Evolutionary conservation across 2,888 invertebrate species (phyloP), one percentile per base, ranked within the genome.

Genomic region (Malacosoma neustria): DNA sequence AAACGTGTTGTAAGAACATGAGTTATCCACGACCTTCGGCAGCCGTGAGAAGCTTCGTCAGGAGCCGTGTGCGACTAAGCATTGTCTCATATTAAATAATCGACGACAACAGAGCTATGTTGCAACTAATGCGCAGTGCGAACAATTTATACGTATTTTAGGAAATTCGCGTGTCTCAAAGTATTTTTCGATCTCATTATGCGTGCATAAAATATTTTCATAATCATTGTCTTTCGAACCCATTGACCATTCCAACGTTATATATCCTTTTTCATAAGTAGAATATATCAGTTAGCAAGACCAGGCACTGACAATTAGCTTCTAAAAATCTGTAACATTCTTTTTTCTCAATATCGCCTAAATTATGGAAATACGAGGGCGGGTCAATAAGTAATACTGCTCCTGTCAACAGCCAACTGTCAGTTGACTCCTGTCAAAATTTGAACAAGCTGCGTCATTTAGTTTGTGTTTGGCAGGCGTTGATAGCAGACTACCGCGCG

Each of bases 11-110:
- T 77, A 84, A 84, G 72, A 64, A 56, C 61, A 51, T 48, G 61
- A 72, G 70, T 71, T 79, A 79, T 75, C 72, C 71, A 60, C 76
- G 79, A 81, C 82, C 82, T 82, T 82, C 81, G 72, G 69, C 67
- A 65, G 64, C 67, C 84, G 84, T 82, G 82, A 77, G 82, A 82
- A 80, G 69, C 68, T 55, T 60, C 63, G 58, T 57, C 53, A 51
- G 47, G 56, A 22, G 22, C 55, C 62, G 67, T 73, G 75, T 76
- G 75, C 68, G 77, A 79, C 73, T 70, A 61, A 46, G 62, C 77
- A 81, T 84, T 84, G 82, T 85, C 75, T 75, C 63, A 62, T 53
- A 69, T 73, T 75, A 76, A 81, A 82, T 84, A 82, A 82, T 79
- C 76, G 73, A 74, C 77, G 74, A 73, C 73, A 67, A 62, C 58